Conservation (phyloP, 2,113 vertebrate genomes). For the Sphyrna mokarran region DNA sequence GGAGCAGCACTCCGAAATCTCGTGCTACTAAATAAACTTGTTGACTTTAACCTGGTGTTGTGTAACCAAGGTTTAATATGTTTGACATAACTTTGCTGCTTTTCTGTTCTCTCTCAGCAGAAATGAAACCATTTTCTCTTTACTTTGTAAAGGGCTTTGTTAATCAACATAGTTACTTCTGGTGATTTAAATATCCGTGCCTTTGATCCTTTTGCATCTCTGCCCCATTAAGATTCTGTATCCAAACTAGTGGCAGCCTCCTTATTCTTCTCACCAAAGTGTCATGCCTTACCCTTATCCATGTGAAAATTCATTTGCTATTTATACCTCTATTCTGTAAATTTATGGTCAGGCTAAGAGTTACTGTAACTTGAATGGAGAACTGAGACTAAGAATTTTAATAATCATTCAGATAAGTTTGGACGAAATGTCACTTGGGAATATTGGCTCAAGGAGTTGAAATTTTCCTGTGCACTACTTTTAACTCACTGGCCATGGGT, state of each 20-base stretch:
- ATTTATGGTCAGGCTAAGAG: neutral
- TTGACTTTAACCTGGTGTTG: no score
- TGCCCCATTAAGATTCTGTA: neutral
- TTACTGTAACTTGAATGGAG: neutral
- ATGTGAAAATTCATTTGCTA: neutral
- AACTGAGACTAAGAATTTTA: neutral
- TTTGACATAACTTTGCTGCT: neutral
- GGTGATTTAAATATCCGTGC: neutral
- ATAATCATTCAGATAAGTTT: neutral
- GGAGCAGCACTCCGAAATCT: no score
- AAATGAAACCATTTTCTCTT: neutral
- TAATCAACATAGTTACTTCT: neutral
- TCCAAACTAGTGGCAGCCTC: neutral
- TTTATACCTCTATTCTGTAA: neutral
- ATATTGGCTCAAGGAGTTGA: neutral
- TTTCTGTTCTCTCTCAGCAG: neutral
- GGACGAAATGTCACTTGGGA: neutral
- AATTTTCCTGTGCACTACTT: slow-evolving; percentile 7
- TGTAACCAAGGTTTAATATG: neutral
- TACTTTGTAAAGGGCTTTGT: neutral
- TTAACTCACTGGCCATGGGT: neutral
- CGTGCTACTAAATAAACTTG: no score
- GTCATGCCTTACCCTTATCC: neutral
- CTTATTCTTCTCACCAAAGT: neutral
- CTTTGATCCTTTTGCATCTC: neutral